Conservation (phyloP, 2,113 vertebrate genomes). For the Syrrhaptes paradoxus region DNA sequence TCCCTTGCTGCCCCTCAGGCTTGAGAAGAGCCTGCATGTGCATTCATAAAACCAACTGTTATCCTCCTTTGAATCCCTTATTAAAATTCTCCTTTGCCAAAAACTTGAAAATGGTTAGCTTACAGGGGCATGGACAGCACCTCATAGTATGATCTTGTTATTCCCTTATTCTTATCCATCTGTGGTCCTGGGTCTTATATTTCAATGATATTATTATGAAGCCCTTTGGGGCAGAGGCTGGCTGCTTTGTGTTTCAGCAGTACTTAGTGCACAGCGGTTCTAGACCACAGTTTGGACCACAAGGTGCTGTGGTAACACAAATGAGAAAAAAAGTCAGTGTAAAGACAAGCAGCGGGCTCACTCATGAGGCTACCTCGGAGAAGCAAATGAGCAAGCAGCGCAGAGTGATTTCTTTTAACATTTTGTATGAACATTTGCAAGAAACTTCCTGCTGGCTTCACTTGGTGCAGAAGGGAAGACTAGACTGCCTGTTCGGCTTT, state of each 20-base stretch:
- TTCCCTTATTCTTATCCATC: not conserved
- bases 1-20: constrained; percentile 61
- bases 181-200: not conserved
- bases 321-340: not conserved
- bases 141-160: not conserved
- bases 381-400: not conserved
- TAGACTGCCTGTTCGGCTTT: constrained; percentile 40
- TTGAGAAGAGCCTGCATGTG: constrained; percentile 50
- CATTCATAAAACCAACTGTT: constrained; percentile 67
- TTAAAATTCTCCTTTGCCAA: constrained; percentile 61
- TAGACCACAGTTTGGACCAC: not conserved
- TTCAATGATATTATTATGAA: not conserved
- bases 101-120: constrained; percentile 23
- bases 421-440: not conserved
- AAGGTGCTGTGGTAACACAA: constrained; percentile 3
- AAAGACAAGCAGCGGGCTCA: not conserved
- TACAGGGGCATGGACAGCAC: not conserved
- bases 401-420: not conserved
- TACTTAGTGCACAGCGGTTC: not conserved
- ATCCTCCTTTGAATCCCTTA: constrained; percentile 55
- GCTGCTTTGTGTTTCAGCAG: not conserved
- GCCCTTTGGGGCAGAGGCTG: not conserved
- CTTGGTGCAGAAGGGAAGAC: constrained; percentile 42
- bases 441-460: constrained; percentile 33
- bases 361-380: not conserved